Evolutionary conservation across 2,113 vertebrate species (phyloP), one percentile per base, ranked within the genome.

Genomic region (Morone chrysops): DNA sequence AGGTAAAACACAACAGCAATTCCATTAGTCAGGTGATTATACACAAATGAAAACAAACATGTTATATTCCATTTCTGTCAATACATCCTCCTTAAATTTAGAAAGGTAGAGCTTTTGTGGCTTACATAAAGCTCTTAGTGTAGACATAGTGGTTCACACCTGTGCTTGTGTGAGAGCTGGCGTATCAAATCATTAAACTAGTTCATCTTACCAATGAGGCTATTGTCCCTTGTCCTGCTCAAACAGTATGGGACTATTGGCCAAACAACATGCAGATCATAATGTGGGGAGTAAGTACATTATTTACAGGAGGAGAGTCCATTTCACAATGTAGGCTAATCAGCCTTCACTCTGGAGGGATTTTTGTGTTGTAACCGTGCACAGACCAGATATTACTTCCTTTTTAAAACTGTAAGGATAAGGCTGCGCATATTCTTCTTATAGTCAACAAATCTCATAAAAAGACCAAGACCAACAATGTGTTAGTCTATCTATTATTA

Each of bases 141-240:
- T n/a, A 22, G 31, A 38, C 36, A 1, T 13, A 22, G n/a, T 7
- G 10, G 18, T 48, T 79, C 57, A 67, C 78, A 81, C 78, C 80
- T 85, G 67, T 60, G 70, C 59, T 72, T 80, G 54, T 56, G 65
- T 70, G 71, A 48, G 38, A 75, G 63, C 69, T 84, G 40, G 45
- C 3, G 2, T 72, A 47, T 62, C 50, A 50, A 51, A 53, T 75
- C 61, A 69, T 77, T 43, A 62, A 78, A 82, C 63, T 81, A 31
- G 65, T 80, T 17, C 20, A 31, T 75, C 41, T 54, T 25, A 45
- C 31, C 76, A 83, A 51, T 74, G 81, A 76, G 36, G 20, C 69
- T 41, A 73, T 81, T 91, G 88, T 89, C 68, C 70, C n/a, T 81
- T 85, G 82, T 92, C 45, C 63, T 69, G 54, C 75, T 68, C 22